These are phyloP conservation scores for Ceratitis capitata DNA, from an alignment of 1,140 invertebrate species.

Conservation along the genomic window DNA sequence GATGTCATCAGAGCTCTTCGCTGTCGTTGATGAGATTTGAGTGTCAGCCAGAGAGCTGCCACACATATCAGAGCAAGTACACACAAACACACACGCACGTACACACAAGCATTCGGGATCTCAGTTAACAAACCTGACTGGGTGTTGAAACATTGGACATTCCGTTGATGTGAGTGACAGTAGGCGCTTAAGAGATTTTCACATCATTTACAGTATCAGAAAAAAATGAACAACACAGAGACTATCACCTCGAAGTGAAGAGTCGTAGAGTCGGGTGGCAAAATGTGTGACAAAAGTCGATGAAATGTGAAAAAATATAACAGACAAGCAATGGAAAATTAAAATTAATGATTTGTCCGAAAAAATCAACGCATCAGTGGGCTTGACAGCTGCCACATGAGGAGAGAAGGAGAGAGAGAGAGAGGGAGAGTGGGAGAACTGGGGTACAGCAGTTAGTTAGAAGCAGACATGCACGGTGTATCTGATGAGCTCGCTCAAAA, in stretches of 20 bases:
- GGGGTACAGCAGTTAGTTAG: background rate
- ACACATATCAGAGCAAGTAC: background rate
- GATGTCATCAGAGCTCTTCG: constrained; percentile 36
- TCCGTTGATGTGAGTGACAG: constrained; percentile 23
- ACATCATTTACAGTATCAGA: constrained; percentile 29
- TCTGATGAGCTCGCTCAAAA: too few species aligned
- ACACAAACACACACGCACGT: background rate
- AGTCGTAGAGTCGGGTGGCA: background rate
- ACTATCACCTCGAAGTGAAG: too few species aligned
- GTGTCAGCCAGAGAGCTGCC: too few species aligned
- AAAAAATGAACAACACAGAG: background rate
- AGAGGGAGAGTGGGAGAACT: too few species aligned
- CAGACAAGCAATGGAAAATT: constrained; percentile 12
- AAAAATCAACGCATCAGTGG: constrained; percentile 30
- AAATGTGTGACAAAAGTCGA: background rate
- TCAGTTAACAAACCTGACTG: background rate
- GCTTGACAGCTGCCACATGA: constrained; percentile 1
- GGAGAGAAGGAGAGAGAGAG: too few species aligned
- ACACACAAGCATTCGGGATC: background rate
- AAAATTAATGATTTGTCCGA: constrained; percentile 37
- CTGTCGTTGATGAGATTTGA: constrained; percentile 38
- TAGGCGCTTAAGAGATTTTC: constrained; percentile 39
- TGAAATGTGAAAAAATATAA: background rate
- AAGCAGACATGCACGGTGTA: background rate
- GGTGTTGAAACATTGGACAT: background rate